Percentiles rank a stretch among this genome's conserved stretches.
Conservation (phyloP, 1,140 invertebrate species). For the Atta cephalotes region DNA sequence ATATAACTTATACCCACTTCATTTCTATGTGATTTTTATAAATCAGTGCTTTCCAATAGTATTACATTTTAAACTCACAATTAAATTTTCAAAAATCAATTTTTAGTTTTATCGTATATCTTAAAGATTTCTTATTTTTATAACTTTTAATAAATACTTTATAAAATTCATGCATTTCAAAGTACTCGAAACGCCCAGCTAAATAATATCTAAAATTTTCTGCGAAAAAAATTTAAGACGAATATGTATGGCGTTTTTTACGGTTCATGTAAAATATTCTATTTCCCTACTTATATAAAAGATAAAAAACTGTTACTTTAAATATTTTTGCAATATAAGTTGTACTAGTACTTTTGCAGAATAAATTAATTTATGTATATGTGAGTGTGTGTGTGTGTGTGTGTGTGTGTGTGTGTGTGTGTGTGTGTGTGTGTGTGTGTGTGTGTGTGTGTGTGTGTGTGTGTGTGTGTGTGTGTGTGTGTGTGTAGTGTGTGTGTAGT, state of each 20-base stretch:
- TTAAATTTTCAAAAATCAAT: constrained; percentile 26
- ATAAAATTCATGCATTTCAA: constrained; percentile 36
- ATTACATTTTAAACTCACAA: background rate
- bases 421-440: too few relatives aligned
- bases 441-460: too few relatives aligned
- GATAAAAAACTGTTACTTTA: background rate
- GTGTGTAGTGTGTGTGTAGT: too few relatives aligned
- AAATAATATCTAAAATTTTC: constrained; percentile 8
- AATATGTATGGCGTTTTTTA: background rate
- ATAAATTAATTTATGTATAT: background rate
- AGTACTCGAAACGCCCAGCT: background rate
- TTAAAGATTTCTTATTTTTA: constrained; percentile 42
- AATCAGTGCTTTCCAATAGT: constrained; percentile 28
- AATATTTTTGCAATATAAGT: too few relatives aligned
- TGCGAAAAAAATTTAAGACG: background rate
- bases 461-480: too few relatives aligned
- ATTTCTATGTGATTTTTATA: constrained; percentile 23
- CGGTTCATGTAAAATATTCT: background rate
- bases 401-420: too few relatives aligned
- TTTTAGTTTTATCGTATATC: constrained; percentile 45
- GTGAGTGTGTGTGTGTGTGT: too few relatives aligned
- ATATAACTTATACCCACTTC: constrained; percentile 10
- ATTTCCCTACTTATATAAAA: background rate
- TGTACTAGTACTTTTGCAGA: background rate
- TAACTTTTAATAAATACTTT: constrained; percentile 24